Evolutionary conservation across 2,888 invertebrate genomes (phyloP).

Genomic region (Acleris holmiana): DNA sequence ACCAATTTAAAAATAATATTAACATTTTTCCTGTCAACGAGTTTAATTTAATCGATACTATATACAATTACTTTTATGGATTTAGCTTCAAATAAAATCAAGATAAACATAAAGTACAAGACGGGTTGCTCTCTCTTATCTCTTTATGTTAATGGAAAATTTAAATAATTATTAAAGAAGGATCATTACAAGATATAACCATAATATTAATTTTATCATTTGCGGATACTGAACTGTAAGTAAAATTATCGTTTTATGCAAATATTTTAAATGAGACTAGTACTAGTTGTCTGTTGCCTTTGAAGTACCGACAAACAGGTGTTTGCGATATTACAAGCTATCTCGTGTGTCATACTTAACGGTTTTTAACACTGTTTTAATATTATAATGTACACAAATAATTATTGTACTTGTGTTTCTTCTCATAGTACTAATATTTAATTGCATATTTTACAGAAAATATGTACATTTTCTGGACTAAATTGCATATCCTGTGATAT

Average conservation of each 20-base stretch:
- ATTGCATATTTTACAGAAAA: too few species aligned
- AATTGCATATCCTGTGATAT: too few species aligned
- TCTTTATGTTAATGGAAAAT: background rate
- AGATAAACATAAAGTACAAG: slow-evolving; percentile 1
- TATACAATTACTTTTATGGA: too few species aligned
- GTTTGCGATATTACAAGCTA: background rate
- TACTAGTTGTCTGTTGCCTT: slow-evolving; percentile 18
- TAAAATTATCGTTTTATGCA: slow-evolving; percentile 13
- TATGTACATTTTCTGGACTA: too few species aligned
- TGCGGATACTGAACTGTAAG: background rate
- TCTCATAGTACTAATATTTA: too few species aligned
- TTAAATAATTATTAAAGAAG: slow-evolving; percentile 23
- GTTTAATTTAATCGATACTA: too few species aligned
- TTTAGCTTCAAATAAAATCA: background rate
- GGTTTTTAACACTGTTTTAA: too few species aligned
- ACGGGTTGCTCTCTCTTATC: too few species aligned
- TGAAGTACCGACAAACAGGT: slow-evolving; percentile 28
- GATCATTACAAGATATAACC: slow-evolving; percentile 15
- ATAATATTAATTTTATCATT: slow-evolving; percentile 10
- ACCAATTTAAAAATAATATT: too few species aligned
- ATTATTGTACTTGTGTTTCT: too few species aligned
- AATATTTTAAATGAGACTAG: slow-evolving; percentile 24
- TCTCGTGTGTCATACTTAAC: background rate
- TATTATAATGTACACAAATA: too few species aligned
- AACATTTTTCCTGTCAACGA: too few species aligned